Evolutionary conservation across 2,888 invertebrate species (phyloP), one percentile per base, ranked within the genome.

Genomic region (Pristionchus entomophagus): DNA sequence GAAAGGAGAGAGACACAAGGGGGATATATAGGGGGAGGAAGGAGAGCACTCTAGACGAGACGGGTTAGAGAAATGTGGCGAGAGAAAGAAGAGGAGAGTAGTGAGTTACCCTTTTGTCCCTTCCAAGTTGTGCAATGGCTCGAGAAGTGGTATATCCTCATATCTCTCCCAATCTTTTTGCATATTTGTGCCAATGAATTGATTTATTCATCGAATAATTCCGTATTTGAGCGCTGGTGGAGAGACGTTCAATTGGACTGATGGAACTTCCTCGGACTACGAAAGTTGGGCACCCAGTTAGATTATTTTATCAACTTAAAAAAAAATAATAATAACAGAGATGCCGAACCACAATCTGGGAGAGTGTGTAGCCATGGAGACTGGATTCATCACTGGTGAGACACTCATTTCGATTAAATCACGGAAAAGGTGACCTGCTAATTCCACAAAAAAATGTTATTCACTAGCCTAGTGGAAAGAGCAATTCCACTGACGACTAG

Each of bases 321-420:
- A 10, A 56, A 5, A 56, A 17, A 19, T n/a, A 69, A 22, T 69
- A 38, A 12, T 5, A 51, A 32, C 78, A 80, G 78, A 80, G 32
- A 51, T 80, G 51, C 78, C 78, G 32, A 49, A 80, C 8, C 78
- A 49, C 53, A n/a, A 80, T n/a, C 32, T 80, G 32, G 78, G 78
- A n/a, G 51, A 53, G 1, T 80, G 78, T 51, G 19, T 80, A 10
- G 78, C 78, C 2, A 80, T 80, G 49, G 78, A 80, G 51, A 80
- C 78, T 4, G 49, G 51, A 80, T 80, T 80, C 78, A 51, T 80
- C 10, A 53, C 49, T 1, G 78, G 78, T 80, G 35, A 73, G 73
- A 45, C 45, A 45, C 14, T 45, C 45, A 10, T n/a, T n/a, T n/a
- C n/a, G n/a, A n/a, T n/a, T n/a, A n/a, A n/a, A n/a, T n/a, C n/a